Percentiles rank a stretch among this genome's conserved stretches.
These are phyloP conservation scores for Falco rusticolus DNA, from an alignment of 2,797 vertebrate species.

Conservation along the genomic window DNA sequence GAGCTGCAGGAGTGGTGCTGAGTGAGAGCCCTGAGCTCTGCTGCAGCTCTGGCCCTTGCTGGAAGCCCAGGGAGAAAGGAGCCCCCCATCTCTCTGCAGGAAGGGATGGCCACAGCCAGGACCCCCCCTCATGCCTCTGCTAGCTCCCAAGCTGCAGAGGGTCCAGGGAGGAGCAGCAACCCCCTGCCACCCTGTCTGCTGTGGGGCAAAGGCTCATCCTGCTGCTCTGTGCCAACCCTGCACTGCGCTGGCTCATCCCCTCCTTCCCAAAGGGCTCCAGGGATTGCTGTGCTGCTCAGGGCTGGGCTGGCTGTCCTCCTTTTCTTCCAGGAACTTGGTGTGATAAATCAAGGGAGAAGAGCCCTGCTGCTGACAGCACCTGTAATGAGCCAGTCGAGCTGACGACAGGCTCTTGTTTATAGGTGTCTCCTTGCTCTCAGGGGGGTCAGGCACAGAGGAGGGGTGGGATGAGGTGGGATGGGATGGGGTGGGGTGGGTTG, in stretches of 20 bases:
- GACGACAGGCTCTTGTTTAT: background rate
- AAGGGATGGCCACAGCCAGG: accelerated
- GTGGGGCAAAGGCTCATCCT: accelerated
- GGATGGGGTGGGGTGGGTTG: background rate
- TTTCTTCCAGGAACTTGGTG: background rate
- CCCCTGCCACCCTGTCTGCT: background rate
- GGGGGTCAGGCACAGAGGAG: background rate
- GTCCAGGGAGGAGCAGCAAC: accelerated
- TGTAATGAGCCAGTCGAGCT: background rate
- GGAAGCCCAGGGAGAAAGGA: background rate
- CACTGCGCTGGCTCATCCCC: accelerated
- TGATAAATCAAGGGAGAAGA: slow-evolving; percentile 25
- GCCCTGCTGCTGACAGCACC: background rate
- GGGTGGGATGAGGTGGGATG: background rate
- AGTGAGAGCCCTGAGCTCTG: background rate
- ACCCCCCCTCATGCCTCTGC: background rate
- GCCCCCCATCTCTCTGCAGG: background rate
- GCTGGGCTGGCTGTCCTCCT: background rate
- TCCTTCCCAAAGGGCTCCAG: background rate
- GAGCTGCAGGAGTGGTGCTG: background rate
- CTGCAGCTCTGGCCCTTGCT: background rate
- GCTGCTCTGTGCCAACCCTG: accelerated
- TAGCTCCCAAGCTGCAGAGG: background rate
- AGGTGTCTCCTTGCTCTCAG: background rate
- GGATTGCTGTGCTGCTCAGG: accelerated